Percentiles rank a stretch among this genome's conserved stretches.
Evolutionary conservation across 2,888 invertebrate species (phyloP).

Genomic region (Tetranychus piercei): DNA sequence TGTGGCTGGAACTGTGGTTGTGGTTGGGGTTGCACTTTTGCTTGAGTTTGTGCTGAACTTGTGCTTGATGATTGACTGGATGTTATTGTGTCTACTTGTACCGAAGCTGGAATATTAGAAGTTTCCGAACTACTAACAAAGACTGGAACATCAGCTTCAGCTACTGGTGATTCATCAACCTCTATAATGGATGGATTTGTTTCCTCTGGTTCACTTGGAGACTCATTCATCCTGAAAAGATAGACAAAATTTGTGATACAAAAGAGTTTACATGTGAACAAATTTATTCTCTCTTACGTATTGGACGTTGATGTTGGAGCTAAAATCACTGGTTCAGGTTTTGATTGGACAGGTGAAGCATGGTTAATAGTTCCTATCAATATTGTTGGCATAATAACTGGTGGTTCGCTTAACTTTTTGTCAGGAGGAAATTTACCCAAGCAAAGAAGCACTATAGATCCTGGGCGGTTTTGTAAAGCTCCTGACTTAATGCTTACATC

Average conservation of each 20-base stretch:
- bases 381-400: not conserved
- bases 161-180: not conserved
- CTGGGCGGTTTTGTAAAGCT: not conserved
- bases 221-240: not conserved
- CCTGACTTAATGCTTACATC: not conserved
- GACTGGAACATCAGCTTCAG: not conserved
- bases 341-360: not conserved
- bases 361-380: not conserved
- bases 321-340: not conserved
- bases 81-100: not conserved
- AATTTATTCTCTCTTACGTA: not conserved
- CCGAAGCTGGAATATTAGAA: not conserved
- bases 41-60: too few relatives aligned
- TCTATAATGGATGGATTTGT: not conserved
- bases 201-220: not conserved
- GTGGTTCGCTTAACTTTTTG: not conserved
- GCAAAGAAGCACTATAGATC: not conserved
- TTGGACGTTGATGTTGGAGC: not conserved
- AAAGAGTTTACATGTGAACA: not conserved
- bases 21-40: not conserved
- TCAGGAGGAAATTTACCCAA: not conserved
- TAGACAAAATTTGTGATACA: not conserved
- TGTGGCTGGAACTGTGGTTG: not conserved
- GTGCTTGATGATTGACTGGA: not conserved
- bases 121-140: not conserved